Percentiles rank a stretch among this genome's conserved stretches.
Conservation (phyloP, 2,113 vertebrate species). For the Microcebus lehilahytsara region DNA sequence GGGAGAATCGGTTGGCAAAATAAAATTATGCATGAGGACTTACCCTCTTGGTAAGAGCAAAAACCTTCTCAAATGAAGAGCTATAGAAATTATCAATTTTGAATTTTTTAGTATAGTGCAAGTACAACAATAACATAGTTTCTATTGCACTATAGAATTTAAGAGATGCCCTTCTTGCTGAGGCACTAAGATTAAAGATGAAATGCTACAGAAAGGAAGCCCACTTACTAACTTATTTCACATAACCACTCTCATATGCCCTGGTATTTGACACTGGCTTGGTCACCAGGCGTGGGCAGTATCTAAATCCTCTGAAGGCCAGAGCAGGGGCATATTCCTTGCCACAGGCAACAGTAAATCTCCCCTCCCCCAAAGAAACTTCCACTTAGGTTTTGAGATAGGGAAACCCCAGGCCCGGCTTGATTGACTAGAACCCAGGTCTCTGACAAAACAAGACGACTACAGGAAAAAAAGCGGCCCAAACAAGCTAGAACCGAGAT, state of each 20-base stretch:
- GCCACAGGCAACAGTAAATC: not conserved
- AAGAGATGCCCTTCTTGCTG: not conserved
- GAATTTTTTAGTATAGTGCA: not conserved
- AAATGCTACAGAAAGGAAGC: not conserved
- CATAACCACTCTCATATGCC: not conserved
- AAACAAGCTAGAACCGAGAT: too few relatives aligned
- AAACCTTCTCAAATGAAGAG: not conserved
- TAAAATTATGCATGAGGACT: not conserved
- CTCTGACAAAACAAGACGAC: too few relatives aligned
- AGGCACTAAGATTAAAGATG: not conserved
- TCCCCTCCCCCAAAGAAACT: not conserved
- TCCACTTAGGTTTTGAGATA: not conserved
- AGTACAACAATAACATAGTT: not conserved
- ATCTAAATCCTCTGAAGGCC: not conserved
- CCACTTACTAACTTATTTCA: not conserved
- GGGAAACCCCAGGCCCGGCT: too few relatives aligned
- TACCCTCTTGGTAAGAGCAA: not conserved
- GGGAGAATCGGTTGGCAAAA: not conserved
- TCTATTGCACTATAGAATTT: not conserved
- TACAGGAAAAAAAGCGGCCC: too few relatives aligned
- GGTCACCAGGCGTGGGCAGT: not conserved
- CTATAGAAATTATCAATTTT: not conserved
- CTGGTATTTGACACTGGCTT: not conserved
- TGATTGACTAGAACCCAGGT: too few relatives aligned
- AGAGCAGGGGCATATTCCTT: not conserved